Percentiles rank a stretch among this genome's conserved stretches.
These are phyloP conservation scores for Dendrolimus houi DNA, from an alignment of 2,888 invertebrate genomes.

Conservation along the genomic window DNA sequence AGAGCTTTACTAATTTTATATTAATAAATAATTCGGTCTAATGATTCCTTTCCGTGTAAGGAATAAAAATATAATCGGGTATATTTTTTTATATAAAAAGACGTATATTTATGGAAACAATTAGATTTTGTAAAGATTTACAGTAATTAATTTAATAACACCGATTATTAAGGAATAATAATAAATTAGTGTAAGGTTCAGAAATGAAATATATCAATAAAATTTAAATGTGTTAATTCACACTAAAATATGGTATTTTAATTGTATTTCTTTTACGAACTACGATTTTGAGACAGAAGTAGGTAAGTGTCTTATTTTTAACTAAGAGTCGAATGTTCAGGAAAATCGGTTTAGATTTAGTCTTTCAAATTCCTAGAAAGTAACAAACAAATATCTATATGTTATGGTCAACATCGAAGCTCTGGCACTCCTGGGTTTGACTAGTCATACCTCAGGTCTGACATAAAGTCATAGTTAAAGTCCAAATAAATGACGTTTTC, in stretches of 20 bases:
- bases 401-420: too few species aligned
- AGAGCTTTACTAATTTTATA: conserved; percentile 70
- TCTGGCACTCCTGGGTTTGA: too few species aligned
- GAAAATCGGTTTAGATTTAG: too few species aligned
- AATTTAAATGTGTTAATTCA: conserved; percentile 62
- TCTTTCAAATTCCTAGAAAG: too few species aligned
- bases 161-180: conserved; percentile 31
- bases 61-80: conserved; percentile 26
- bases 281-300: too few species aligned
- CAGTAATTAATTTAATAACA: conserved; percentile 25
- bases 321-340: too few species aligned
- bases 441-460: too few species aligned
- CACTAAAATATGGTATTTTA: conserved; percentile 31
- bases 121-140: conserved; percentile 17
- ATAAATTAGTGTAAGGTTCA: conserved; percentile 42
- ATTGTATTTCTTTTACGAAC: conserved; percentile 22
- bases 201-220: conserved; percentile 54
- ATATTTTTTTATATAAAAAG: background rate
- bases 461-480: too few species aligned
- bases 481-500: too few species aligned
- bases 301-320: too few species aligned
- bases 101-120: conserved; percentile 25
- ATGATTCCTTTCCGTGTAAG: conserved; percentile 47
- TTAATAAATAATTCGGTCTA: conserved; percentile 24
- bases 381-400: too few species aligned